Evolutionary conservation across 2,113 vertebrate species (phyloP), one percentile per base, ranked within the genome.

Genomic region (Atrichornis clamosus): DNA sequence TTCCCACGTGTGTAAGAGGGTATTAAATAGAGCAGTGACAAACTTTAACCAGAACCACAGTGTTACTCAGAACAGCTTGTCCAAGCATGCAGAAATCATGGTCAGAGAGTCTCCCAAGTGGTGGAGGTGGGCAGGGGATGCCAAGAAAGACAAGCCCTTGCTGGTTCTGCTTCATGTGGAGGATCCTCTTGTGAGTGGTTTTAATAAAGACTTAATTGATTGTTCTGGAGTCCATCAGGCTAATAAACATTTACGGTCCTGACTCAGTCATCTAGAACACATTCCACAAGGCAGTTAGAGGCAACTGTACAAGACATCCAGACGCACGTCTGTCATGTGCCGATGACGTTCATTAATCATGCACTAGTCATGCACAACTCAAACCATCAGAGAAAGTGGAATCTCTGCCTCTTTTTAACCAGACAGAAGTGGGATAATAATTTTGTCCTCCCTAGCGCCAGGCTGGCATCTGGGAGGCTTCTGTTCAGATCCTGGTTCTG

Each of bases 201-300:
- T 96, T 79, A 92, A 92, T 91, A 91, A 89, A 96, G 69, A 58
- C 72, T 81, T 83, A 88, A 92, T 84, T 84, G 85, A 92, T 96
- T 95, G 73, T 84, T 87, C 89, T 96, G 85, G 73, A 96, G 64
- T 75, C 80, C 21, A 20, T 64, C 52, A 81, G 60, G 49, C 58
- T 88, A 89, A 86, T 94, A 94, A 93, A 78, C 6, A 1, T 95
- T 96, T 95, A 94, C 90, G 65, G 41, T 41, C 52, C 60, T 93
- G 90, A 93, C 47, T 94, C 85, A 94, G 68, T 74, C 85, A 70
- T 81, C 90, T 80, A 96, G 92, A 94, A 81, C 39, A 72, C 79
- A 91, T 94, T 95, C 90, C 83, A 81, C 9, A 19, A 88, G 50
- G 68, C 79, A 87, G 84, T 80, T 70, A 67, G 50, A 83, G 49